These are phyloP conservation scores for Periparus ater DNA, from an alignment of 2,797 vertebrate species.

Conservation along the genomic window DNA sequence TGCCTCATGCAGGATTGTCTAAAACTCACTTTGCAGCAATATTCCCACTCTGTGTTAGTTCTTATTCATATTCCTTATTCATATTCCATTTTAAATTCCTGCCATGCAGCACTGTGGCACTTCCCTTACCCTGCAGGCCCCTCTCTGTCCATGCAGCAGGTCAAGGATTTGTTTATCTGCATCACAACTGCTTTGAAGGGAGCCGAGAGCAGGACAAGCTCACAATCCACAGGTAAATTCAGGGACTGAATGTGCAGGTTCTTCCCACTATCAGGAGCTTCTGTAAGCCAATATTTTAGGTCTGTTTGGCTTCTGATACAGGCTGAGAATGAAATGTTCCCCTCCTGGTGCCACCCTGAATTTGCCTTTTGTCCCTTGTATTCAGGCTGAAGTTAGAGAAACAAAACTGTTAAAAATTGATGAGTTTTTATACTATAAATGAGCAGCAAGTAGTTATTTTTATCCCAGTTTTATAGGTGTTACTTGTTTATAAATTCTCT, in stretches of 20 bases:
- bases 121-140: neutral
- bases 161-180: neutral
- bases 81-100: neutral
- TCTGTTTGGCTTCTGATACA: neutral
- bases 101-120: fast-evolving
- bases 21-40: neutral
- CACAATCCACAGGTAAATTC: neutral
- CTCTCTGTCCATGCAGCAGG: neutral
- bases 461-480: neutral
- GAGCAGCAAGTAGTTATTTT: neutral
- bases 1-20: neutral
- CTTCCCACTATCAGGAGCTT: neutral
- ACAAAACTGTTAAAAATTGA: neutral
- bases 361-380: neutral
- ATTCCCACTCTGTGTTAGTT: fast-evolving
- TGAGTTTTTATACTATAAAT: fast-evolving
- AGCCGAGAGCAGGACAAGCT: neutral
- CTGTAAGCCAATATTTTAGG: neutral
- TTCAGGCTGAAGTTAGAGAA: neutral
- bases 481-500: neutral
- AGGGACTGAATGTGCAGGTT: neutral
- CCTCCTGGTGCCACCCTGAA: neutral
- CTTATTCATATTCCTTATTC: neutral
- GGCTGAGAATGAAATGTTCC: neutral
- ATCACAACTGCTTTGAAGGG: neutral